Base-by-base conservation (phyloP, 2,888 invertebrate species). In the Trichopoda pennipes region DNA sequence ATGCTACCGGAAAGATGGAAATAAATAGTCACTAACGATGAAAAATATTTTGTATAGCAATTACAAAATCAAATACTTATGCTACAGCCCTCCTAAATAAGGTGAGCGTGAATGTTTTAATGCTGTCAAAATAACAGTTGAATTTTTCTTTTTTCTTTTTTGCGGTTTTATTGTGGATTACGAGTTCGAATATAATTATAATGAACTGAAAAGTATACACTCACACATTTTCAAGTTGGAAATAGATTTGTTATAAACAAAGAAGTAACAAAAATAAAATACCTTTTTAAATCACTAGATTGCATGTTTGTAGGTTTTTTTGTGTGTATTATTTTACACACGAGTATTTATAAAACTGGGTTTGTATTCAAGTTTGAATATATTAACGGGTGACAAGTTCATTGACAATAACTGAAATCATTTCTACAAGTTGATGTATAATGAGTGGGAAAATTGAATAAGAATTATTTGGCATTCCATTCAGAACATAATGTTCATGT, bases 391-490 rank as follows among this genome's bases (percentile, higher is more conserved):
- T 79, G 81, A 82, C 78, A 82, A 82, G 78, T 81, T 81, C 78
- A 81, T 66, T 82, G 81, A 79, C 81, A 82, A 82, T 66, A 66
- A 75, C 74, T 70, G 55, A 75, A 72, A 28, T 69, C 12, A 73
- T 77, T 81, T 73, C 28, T 32, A 47, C 64, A 58, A 77, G 56
- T 64, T 73, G 19, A 61, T 68, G 35, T 56, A 60, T 70, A 82
- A 82, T 72, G 81, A 79, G 78, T 82, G 78, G 81, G 78, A 82
- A 81, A 69, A 79, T 79, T 78, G 66, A 79, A 74, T 72, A 82
- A 66, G 64, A 82, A 75, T 78, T 74, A 81, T 55, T 51, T 80
- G 51, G 9, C 76, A 60, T 42, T 76, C 58, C 76, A 60, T 42
- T 76, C 58, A 14, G 23, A 14, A 17, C 49, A 68, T 42, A 44